These are phyloP conservation scores for Drosophila sp. DNA, from an alignment of 1,140 invertebrate species.

Conservation along the genomic window DNA sequence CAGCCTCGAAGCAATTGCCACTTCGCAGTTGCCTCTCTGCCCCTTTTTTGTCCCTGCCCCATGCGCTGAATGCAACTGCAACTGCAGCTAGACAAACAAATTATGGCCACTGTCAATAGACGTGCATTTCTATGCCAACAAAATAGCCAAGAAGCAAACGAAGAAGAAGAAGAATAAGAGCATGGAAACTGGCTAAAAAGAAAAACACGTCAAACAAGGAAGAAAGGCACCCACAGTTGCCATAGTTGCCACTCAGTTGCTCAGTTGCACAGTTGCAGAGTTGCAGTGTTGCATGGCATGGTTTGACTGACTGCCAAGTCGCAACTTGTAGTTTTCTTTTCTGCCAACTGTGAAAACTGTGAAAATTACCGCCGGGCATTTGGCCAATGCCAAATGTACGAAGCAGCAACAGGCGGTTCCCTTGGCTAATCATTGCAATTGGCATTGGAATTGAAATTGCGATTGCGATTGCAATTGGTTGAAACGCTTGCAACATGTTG, in stretches of 20 bases:
- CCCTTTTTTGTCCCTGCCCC: neutral
- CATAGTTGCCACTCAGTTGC: slow-evolving; percentile 34
- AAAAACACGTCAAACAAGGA: slow-evolving; percentile 37
- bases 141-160: slow-evolving; percentile 44
- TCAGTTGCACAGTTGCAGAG: neutral
- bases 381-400: slow-evolving; percentile 42
- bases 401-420: slow-evolving; percentile 61
- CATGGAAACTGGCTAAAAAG: slow-evolving; percentile 4
- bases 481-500: slow-evolving; percentile 65
- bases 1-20: slow-evolving; percentile 61
- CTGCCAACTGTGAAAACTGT: slow-evolving; percentile 61
- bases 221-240: slow-evolving; percentile 70
- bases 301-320: slow-evolving; percentile 65
- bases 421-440: slow-evolving; percentile 59
- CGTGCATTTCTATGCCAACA: slow-evolving; percentile 69
- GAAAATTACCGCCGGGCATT: slow-evolving; percentile 67
- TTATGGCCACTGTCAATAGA: slow-evolving; percentile 81
- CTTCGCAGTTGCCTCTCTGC: slow-evolving; percentile 19
- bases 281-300: neutral
- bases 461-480: slow-evolving; percentile 35
- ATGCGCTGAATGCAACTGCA: slow-evolving; percentile 36
- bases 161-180: slow-evolving; percentile 3
- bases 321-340: slow-evolving; percentile 50
- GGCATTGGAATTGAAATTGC: slow-evolving; percentile 49
- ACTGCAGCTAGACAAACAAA: slow-evolving; percentile 74